Evolutionary conservation across 2,888 invertebrate genomes (phyloP).

Genomic region (Lepetodrilus schrolli): DNA sequence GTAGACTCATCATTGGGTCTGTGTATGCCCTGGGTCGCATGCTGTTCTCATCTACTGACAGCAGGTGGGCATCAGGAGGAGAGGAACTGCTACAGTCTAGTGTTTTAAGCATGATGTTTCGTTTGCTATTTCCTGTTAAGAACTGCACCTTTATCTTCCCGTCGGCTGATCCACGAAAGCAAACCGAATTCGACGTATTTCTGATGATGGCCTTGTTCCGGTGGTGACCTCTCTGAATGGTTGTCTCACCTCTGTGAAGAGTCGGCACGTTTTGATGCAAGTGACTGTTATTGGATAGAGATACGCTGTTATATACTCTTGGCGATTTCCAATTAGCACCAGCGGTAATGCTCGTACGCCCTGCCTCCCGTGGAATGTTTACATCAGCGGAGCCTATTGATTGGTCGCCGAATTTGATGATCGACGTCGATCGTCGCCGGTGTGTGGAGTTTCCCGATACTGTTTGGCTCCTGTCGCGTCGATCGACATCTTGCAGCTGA

Average conservation of each 20-base stretch:
- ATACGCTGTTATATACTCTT: background rate
- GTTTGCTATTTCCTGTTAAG: background rate
- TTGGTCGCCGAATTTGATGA: slow-evolving; percentile 2
- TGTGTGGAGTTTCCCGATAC: slow-evolving; percentile 1
- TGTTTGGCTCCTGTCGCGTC: slow-evolving; percentile 2
- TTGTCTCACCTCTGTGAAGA: background rate
- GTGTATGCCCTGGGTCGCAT: slow-evolving; percentile 42
- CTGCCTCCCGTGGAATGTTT: slow-evolving; percentile 1
- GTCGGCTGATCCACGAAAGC: background rate
- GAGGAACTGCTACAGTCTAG: background rate
- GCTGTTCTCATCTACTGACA: slow-evolving; percentile 37
- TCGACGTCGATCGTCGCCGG: background rate
- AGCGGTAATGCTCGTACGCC: background rate
- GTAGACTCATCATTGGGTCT: slow-evolving; percentile 37
- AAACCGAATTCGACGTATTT: background rate
- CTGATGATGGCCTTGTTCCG: background rate
- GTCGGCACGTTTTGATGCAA: background rate
- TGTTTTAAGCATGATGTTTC: background rate
- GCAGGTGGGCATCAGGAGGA: slow-evolving; percentile 24
- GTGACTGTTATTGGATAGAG: background rate
- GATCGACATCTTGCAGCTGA: background rate
- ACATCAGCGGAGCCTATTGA: slow-evolving; percentile 13
- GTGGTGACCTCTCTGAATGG: no score
- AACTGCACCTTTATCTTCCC: background rate
- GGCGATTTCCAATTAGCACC: background rate